Percentiles rank a stretch among this genome's conserved stretches.
Evolutionary conservation across 2,888 invertebrate genomes (phyloP).

Genomic region (Drosophila limbata): DNA sequence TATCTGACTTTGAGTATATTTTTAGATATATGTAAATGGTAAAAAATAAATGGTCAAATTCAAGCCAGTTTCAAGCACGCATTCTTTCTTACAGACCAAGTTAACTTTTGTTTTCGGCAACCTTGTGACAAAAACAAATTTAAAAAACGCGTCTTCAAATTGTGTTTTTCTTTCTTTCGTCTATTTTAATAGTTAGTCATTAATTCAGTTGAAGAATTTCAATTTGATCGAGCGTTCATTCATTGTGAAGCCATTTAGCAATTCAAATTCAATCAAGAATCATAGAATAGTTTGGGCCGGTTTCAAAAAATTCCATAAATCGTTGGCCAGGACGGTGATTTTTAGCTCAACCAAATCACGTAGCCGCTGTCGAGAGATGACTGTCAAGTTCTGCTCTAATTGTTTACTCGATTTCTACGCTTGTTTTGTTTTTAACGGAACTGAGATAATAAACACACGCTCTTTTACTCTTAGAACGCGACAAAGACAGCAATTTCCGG

Average conservation of each 20-base stretch:
- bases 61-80: slow-evolving; percentile 16
- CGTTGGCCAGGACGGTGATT: slow-evolving; percentile 20
- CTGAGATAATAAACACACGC: slow-evolving; percentile 66
- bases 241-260: slow-evolving; percentile 67
- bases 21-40: slow-evolving; percentile 39
- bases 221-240: slow-evolving; percentile 64
- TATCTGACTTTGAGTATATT: slow-evolving; percentile 54
- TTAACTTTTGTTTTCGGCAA: slow-evolving; percentile 64
- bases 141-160: slow-evolving; percentile 34
- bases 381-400: slow-evolving; percentile 65
- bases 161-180: slow-evolving; percentile 51
- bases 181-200: slow-evolving; percentile 61
- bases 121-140: slow-evolving; percentile 56
- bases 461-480: slow-evolving; percentile 63
- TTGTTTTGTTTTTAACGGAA: slow-evolving; percentile 69
- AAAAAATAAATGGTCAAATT: slow-evolving; percentile 7
- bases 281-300: slow-evolving; percentile 42
- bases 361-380: slow-evolving; percentile 43
- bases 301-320: slow-evolving; percentile 45
- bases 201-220: slow-evolving; percentile 67
- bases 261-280: slow-evolving; percentile 76
- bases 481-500: slow-evolving; percentile 66
- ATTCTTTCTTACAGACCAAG: slow-evolving; percentile 30
- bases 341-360: slow-evolving; percentile 64
- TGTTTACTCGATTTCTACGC: slow-evolving; percentile 73